Percentiles rank a stretch among this genome's conserved stretches.
Conservation (phyloP, 2,888 invertebrate genomes). For the Uloborus plumipes region DNA sequence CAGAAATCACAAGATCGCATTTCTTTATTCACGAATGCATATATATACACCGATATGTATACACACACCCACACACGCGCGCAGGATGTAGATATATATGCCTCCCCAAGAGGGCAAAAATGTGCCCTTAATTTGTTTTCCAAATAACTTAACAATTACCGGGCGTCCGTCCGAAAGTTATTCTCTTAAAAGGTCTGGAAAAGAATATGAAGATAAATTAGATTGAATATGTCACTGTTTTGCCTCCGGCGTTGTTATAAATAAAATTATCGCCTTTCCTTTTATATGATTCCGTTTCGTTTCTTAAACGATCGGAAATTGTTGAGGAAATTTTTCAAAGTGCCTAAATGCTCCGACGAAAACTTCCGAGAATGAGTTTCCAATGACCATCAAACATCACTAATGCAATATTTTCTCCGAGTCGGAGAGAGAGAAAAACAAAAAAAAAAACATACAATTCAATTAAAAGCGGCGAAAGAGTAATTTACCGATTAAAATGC, state of each 20-base stretch:
- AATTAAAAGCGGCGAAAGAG: conserved; percentile 47
- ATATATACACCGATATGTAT: conserved; percentile 4
- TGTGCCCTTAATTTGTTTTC: conserved; percentile 63
- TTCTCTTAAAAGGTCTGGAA: conserved; percentile 31
- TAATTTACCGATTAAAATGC: conserved; percentile 56
- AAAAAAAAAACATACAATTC: conserved; percentile 27
- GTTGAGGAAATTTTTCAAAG: conserved; percentile 23
- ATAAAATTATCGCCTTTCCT: conserved; percentile 58
- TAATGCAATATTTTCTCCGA: conserved; percentile 34
- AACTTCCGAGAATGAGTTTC: conserved; percentile 47
- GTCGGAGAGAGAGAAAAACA: conserved; percentile 1
- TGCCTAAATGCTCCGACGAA: conserved; percentile 20
- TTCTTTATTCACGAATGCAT: conserved; percentile 32
- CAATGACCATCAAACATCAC: conserved; percentile 44
- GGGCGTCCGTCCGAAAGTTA: conserved; percentile 41
- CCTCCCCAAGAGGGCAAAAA: conserved; percentile 29
- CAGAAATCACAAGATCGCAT: conserved; percentile 52
- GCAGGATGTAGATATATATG: conserved; percentile 1
- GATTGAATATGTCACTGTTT: conserved; percentile 51
- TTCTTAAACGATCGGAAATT: background rate
- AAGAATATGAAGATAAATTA: conserved; percentile 55
- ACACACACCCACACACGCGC: background rate
- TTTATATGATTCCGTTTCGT: conserved; percentile 12
- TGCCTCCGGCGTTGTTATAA: conserved; percentile 36
- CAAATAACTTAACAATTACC: conserved; percentile 61